A percentile compares a stretch with the other conserved stretches of the same genome.
These are phyloP conservation scores for Magallana angulata DNA, from an alignment of 1,140 invertebrate species.

Conservation along the genomic window DNA sequence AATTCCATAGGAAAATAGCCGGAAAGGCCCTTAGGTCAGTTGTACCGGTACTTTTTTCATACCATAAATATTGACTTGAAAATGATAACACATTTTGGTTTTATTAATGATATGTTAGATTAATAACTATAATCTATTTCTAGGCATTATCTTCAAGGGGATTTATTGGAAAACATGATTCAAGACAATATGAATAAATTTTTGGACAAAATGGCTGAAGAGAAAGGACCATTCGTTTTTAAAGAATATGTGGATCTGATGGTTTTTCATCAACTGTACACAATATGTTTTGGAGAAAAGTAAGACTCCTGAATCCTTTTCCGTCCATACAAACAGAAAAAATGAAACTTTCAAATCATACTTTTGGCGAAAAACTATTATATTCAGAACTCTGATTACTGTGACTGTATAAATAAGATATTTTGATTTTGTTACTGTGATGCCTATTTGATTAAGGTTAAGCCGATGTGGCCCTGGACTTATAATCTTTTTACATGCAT, in stretches of 20 bases:
- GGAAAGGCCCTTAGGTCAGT: conserved; percentile 68
- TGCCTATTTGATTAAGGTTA: too few relatives aligned
- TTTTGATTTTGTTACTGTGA: too few relatives aligned
- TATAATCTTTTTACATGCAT: not conserved
- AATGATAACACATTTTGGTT: too few relatives aligned
- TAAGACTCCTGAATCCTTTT: not conserved
- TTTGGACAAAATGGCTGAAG: conserved; percentile 9
- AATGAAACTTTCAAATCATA: not conserved
- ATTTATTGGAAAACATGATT: conserved; percentile 28
- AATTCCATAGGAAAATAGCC: conserved; percentile 46
- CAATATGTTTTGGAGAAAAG: conserved; percentile 44
- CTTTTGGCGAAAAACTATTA: not conserved
- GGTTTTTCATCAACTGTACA: conserved; percentile 9
- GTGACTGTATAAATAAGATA: too few relatives aligned
- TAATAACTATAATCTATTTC: not conserved
- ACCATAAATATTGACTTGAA: too few relatives aligned
- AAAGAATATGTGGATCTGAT: conserved; percentile 12
- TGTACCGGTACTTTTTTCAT: not conserved
- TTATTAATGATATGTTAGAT: too few relatives aligned
- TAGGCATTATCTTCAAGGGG: conserved; percentile 38
- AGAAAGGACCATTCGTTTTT: conserved; percentile 27
- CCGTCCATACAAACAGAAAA: not conserved
- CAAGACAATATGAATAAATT: conserved; percentile 14
- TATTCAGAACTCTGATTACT: not conserved
- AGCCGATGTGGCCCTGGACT: too few relatives aligned